Evolutionary conservation across 2,113 vertebrate species (phyloP), one percentile per base, ranked within the genome.

Genomic region (Diadophis punctatus): DNA sequence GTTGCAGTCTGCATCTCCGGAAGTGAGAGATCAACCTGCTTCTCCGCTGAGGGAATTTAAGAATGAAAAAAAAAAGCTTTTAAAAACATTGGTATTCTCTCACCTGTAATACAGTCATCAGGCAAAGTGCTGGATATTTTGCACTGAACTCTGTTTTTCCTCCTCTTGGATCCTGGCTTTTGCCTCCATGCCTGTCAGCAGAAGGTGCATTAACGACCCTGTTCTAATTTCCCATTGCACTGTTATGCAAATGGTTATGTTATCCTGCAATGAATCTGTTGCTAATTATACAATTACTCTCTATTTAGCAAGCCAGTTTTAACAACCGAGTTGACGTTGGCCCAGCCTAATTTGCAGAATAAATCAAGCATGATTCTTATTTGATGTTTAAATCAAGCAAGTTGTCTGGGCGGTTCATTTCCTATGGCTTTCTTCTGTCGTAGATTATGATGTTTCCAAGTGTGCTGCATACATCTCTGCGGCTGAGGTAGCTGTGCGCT

Each of bases 251-350:
- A 96, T 96, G 93, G 92, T 92, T 96, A 92, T 93, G 89, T 95
- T 96, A 95, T 94, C 94, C 94, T 94, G 94, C 96, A 96, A 97
- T 96, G 96, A 96, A 97, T 97, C 96, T 96, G 63, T 92, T 96
- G 87, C 96, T 97, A 97, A 98, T 98, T 97, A 96, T 94, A 92
- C 94, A 96, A 97, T 97, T 97, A 97, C 95, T 96, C 95, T 96
- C 92, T 94, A 97, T 97, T 96, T 97, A 96, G 88, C 89, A 84
- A 94, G 96, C 94, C 94, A 95, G 93, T 96, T 95, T 86, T 86
- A 86, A 93, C 9, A 95, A 94, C 95, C 95, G 91, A 96, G 97
- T 96, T 96, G 51, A 94, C 94, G 93, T 94, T 95, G 96, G 90
- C 94, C 94, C 92, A 94, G 87, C 94, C 95, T 96, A 97, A 96